A percentile compares a stretch with the other conserved stretches of the same genome.
phyloP scores from a whole-genome alignment of 2,113 vertebrate genomes.

The Podarcis raffonei region DNA sequence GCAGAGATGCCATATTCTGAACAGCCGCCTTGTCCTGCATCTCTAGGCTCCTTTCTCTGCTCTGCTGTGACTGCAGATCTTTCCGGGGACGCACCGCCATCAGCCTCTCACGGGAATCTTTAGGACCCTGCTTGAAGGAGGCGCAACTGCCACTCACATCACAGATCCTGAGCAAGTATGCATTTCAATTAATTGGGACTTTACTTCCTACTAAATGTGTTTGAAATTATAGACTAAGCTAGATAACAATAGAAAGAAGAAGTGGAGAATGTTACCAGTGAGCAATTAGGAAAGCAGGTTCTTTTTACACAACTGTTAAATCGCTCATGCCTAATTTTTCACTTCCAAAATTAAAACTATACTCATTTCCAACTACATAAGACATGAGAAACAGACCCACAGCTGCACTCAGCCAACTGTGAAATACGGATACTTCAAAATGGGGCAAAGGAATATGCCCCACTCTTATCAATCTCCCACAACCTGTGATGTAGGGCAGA shows the following conservation, averaged over 20 bases:
- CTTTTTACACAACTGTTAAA: background rate
- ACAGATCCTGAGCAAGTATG: background rate
- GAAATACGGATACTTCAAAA: background rate
- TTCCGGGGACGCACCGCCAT: background rate
- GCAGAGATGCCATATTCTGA: background rate
- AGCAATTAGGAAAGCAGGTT: background rate
- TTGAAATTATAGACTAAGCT: too few relatives aligned
- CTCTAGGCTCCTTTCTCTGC: background rate
- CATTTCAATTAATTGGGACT: background rate
- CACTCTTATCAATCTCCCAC: background rate
- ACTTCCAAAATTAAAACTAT: background rate
- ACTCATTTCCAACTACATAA: background rate
- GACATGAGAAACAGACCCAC: background rate
- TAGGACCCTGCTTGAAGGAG: too few relatives aligned
- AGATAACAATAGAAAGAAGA: too few relatives aligned
- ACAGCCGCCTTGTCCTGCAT: background rate
- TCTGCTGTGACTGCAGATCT: background rate
- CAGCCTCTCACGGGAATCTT: too few relatives aligned
- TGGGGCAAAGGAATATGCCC: background rate
- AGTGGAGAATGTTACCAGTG: background rate
- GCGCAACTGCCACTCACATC: too few relatives aligned
- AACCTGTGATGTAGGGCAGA: background rate
- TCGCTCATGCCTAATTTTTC: background rate
- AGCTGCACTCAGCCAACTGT: slow-evolving; percentile 5
- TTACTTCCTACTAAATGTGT: too few relatives aligned